These are phyloP conservation scores for Megaleporinus macrocephalus DNA, from an alignment of 2,113 vertebrate species.

Conservation along the genomic window DNA sequence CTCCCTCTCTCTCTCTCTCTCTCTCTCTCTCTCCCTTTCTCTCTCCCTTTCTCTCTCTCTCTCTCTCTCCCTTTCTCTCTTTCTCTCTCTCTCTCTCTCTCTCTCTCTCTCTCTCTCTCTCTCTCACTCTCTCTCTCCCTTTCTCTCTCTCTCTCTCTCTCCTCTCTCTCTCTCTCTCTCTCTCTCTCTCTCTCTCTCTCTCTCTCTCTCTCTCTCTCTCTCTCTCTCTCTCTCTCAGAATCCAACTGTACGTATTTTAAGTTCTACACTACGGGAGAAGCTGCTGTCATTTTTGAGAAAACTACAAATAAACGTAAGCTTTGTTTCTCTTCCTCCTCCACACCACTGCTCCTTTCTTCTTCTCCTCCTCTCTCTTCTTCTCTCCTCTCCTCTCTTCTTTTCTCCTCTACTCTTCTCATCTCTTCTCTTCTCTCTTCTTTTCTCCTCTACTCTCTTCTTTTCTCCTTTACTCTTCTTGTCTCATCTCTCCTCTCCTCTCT, in stretches of 20 bases:
- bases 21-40: conserved; percentile 12
- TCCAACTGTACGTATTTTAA: conserved; percentile 92
- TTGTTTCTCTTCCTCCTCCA: background rate
- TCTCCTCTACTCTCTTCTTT: background rate
- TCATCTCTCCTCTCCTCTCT: conserved; percentile 33
- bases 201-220: conserved; percentile 47
- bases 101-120: background rate
- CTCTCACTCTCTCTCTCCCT: background rate
- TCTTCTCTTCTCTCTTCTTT: background rate
- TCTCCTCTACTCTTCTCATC: background rate
- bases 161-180: background rate
- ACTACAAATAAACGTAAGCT: conserved; percentile 87
- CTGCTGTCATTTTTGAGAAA: conserved; percentile 86
- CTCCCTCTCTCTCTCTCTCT: conserved; percentile 33
- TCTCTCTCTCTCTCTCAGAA: conserved; percentile 70
- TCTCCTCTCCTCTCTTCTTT: too few species aligned
- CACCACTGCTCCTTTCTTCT: too few species aligned
- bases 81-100: conserved; percentile 36
- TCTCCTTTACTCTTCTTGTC: conserved; percentile 4
- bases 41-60: conserved; percentile 31
- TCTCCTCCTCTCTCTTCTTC: too few species aligned
- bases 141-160: conserved; percentile 30
- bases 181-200: background rate
- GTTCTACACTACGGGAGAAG: conserved; percentile 90
- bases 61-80: conserved; percentile 5